Evolutionary conservation across 2,113 vertebrate species (phyloP).

Genomic region (Corydoras sp.): DNA sequence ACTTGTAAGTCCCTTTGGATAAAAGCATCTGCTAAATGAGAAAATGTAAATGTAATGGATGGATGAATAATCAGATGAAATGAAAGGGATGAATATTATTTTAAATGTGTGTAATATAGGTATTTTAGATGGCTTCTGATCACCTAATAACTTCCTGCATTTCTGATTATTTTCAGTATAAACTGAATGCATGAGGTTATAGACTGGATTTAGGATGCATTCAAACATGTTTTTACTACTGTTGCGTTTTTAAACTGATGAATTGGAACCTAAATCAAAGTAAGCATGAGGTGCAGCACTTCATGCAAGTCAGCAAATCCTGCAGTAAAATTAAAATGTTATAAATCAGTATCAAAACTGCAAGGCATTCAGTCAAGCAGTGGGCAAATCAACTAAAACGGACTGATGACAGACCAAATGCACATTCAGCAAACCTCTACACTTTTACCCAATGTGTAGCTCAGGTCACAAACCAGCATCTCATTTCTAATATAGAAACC

Average conservation of each 20-base stretch:
- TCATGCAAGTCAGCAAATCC: constrained; percentile 14
- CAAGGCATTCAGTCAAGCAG: not conserved
- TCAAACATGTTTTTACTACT: not conserved
- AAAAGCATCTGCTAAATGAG: no score
- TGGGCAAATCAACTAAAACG: constrained; percentile 10
- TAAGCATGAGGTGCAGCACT: not conserved
- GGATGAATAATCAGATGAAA: no score
- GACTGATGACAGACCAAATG: not conserved
- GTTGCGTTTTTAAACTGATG: not conserved
- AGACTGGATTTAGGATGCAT: no score
- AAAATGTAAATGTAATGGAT: no score
- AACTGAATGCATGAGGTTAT: no score
- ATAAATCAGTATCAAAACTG: constrained; percentile 1
- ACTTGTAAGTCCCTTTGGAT: no score
- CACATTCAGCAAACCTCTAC: constrained; percentile 2
- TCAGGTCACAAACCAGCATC: not conserved
- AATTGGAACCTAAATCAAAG: not conserved
- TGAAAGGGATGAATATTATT: no score
- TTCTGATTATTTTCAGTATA: no score
- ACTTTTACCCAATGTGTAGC: not conserved
- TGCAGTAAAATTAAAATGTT: constrained; percentile 3
- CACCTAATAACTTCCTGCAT: no score
- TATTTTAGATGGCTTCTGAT: no score
- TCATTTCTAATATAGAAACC: not conserved
- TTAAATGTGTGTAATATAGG: no score